Conservation (phyloP, 1,140 invertebrate genomes). For the Patella vulgata region DNA sequence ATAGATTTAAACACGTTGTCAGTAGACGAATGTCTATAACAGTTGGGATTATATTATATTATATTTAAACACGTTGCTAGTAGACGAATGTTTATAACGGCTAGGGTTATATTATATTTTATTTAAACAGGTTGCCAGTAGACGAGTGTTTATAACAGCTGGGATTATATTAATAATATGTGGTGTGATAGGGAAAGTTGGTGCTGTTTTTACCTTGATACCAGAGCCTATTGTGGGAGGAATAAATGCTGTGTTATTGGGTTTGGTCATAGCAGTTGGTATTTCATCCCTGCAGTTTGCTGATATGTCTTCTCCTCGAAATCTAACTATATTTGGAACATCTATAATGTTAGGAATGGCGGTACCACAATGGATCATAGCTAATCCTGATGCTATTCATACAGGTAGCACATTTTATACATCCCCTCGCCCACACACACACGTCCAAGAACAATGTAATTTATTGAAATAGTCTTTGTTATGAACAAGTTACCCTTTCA, state of each 20-base stretch:
- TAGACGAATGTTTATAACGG: conserved; percentile 72
- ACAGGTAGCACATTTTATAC: conserved; percentile 26
- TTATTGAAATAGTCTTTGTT: too few relatives aligned
- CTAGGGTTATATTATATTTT: background rate
- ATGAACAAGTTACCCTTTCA: too few relatives aligned
- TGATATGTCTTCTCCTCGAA: conserved; percentile 44
- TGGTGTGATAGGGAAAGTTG: conserved; percentile 79
- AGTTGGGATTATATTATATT: too few relatives aligned
- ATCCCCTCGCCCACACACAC: too few relatives aligned
- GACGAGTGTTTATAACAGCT: conserved; percentile 73
- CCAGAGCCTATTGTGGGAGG: conserved; percentile 87
- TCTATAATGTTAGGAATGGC: conserved; percentile 60
- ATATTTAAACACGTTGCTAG: too few relatives aligned
- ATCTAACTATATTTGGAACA: conserved; percentile 53
- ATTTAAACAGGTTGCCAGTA: conserved; percentile 39
- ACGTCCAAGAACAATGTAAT: too few relatives aligned
- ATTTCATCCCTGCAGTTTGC: conserved; percentile 44
- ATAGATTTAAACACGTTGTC: too few relatives aligned
- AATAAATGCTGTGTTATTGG: conserved; percentile 83
- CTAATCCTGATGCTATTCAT: conserved; percentile 16
- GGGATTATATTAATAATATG: conserved; percentile 77
- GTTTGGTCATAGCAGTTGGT: conserved; percentile 53
- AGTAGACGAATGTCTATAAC: too few relatives aligned
- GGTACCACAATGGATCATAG: conserved; percentile 48
- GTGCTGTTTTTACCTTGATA: conserved; percentile 87